Conservation (phyloP, 2,888 invertebrate genomes). For the Timema cristinae region DNA sequence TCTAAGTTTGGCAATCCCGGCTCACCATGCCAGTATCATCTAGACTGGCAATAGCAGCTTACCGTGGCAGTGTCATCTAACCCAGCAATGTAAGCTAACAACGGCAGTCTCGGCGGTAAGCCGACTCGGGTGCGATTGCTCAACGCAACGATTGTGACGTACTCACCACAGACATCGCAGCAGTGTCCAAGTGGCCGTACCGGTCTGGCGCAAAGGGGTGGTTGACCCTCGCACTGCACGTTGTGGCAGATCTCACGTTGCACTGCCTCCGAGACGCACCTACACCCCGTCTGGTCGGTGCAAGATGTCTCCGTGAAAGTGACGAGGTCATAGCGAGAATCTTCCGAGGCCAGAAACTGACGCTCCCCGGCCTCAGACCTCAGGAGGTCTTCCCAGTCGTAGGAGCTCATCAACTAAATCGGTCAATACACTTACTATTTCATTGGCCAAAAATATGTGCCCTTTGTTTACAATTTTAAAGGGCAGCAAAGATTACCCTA, state of each 20-base stretch:
- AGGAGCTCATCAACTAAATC: not conserved
- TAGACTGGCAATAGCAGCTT: too few species aligned
- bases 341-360: constrained; percentile 1
- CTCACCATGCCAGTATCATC: too few species aligned
- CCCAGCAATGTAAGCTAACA: too few species aligned
- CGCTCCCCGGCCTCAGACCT: constrained; percentile 2
- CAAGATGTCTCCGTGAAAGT: not conserved
- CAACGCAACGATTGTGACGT: too few species aligned
- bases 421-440: too few species aligned
- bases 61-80: too few species aligned
- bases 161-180: constrained; percentile 13
- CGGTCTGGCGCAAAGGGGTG: not conserved
- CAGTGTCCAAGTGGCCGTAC: constrained; percentile 11
- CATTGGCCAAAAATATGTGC: too few species aligned
- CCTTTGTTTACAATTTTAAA: too few species aligned
- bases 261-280: not conserved
- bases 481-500: too few species aligned
- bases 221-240: not conserved
- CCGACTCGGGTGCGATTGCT: too few species aligned
- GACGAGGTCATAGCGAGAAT: not conserved
- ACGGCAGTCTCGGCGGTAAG: too few species aligned
- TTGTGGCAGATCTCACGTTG: not conserved
- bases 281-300: not conserved
- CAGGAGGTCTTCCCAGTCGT: constrained; percentile 2
- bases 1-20: too few species aligned